phyloP scores from a whole-genome alignment of 2,797 vertebrate genomes.

The Hylomyscus alleni region DNA sequence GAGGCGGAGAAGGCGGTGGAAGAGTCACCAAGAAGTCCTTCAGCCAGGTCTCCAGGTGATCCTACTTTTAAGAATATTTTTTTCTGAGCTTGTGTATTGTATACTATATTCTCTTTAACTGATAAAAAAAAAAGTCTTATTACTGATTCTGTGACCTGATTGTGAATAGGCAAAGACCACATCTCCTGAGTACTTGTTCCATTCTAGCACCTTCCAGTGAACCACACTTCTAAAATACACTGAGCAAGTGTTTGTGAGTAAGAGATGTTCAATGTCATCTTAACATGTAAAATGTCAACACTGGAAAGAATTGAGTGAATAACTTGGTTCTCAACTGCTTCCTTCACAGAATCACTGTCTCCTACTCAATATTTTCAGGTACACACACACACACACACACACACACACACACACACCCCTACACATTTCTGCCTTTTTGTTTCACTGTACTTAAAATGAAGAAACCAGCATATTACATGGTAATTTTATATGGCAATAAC shows the following conservation, averaged over 20 bases:
- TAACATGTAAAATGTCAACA: conserved; percentile 29
- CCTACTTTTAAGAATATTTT: conserved; percentile 12
- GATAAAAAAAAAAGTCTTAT: conserved; percentile 30
- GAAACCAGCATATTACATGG: background rate
- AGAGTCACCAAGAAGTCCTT: background rate
- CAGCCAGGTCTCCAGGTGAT: background rate
- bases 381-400: no score
- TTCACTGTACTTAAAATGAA: conserved; percentile 8
- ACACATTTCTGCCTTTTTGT: background rate
- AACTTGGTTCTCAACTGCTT: background rate
- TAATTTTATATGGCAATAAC: background rate
- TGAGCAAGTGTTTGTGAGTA: background rate
- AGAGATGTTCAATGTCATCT: background rate
- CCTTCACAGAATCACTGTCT: background rate
- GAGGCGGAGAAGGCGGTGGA: no score
- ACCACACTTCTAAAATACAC: background rate
- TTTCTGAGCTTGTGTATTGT: background rate
- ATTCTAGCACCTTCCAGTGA: background rate
- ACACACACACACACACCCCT: no score
- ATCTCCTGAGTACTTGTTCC: background rate
- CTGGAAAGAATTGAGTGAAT: background rate
- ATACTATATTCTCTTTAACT: background rate
- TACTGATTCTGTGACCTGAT: background rate
- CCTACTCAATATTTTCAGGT: background rate
- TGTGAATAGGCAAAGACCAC: background rate